Percentiles rank a stretch among this genome's conserved stretches.
These are phyloP conservation scores for Digitonthophagus gazella DNA, from an alignment of 2,888 invertebrate genomes.

Conservation along the genomic window DNA sequence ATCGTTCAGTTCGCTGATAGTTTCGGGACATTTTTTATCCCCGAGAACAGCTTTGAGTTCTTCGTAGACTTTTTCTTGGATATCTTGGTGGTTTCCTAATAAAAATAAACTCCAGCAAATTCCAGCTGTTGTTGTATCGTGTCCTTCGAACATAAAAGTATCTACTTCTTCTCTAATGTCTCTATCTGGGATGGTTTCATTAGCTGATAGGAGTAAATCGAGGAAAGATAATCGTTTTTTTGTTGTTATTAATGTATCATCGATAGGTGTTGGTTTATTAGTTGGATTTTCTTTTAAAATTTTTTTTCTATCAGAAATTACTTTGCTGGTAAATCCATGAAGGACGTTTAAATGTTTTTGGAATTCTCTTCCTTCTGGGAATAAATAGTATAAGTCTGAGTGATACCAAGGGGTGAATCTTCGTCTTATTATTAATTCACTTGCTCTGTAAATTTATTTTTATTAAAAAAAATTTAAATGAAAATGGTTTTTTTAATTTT, in stretches of 20 bases:
- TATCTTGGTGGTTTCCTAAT: conserved; percentile 45
- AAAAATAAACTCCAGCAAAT: conserved; percentile 46
- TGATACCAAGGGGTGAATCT: conserved; percentile 2
- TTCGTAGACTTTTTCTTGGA: conserved; percentile 43
- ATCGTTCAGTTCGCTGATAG: conserved; percentile 41
- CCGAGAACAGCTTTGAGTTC: conserved; percentile 45
- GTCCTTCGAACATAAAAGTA: conserved; percentile 37
- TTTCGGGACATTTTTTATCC: conserved; percentile 32
- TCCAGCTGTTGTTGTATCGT: conserved; percentile 48
- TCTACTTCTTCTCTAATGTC: conserved; percentile 43
- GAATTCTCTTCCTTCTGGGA: conserved; percentile 11
- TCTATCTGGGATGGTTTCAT: conserved; percentile 32
- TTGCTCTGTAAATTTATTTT: conserved; percentile 27
- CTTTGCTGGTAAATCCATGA: conserved; percentile 19
- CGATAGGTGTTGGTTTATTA: neutral
- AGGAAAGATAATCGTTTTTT: conserved; percentile 37
- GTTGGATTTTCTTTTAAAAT: conserved; percentile 5
- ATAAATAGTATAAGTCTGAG: conserved; percentile 4
- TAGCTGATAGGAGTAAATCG: conserved; percentile 37
- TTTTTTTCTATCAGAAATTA: conserved; percentile 12
- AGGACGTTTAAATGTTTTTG: conserved; percentile 14
- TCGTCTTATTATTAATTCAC: conserved; percentile 30
- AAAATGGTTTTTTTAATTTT: neutral
- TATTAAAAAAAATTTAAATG: neutral
- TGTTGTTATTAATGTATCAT: neutral